Evolutionary conservation across 2,797 vertebrate species (phyloP).

Genomic region (Oceanodroma leucorhoa): DNA sequence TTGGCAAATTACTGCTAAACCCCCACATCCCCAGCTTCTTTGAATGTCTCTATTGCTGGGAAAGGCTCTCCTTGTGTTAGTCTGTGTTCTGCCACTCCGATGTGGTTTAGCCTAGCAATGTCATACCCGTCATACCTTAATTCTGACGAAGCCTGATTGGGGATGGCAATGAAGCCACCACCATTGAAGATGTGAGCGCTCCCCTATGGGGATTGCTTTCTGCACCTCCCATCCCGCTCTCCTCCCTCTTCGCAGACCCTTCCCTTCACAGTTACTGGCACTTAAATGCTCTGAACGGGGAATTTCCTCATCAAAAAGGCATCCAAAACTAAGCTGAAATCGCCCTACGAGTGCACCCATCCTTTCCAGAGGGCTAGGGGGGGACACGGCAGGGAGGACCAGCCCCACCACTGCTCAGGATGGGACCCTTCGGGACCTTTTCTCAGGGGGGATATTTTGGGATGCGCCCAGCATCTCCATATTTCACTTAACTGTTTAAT

Average conservation of each 20-base stretch:
- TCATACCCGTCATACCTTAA: not conserved
- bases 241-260: not conserved
- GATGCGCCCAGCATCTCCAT: not conserved
- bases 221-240: not conserved
- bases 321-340: not conserved
- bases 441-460: not conserved
- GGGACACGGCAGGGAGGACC: accelerated
- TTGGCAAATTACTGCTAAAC: not conserved
- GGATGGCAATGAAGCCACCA: not conserved
- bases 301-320: not conserved
- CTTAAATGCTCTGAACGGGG: accelerated
- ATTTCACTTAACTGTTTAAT: not conserved
- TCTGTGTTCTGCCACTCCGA: not conserved
- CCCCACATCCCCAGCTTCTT: not conserved
- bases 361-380: not conserved
- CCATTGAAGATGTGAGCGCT: accelerated
- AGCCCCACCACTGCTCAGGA: not conserved
- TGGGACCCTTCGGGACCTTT: not conserved
- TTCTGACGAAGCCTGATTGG: not conserved
- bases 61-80: not conserved
- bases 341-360: accelerated
- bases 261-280: not conserved
- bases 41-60: not conserved
- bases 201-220: too few relatives aligned
- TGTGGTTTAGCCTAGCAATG: not conserved